phyloP scores from a whole-genome alignment of 2,888 invertebrate species.

The Entomobrya proxima region DNA sequence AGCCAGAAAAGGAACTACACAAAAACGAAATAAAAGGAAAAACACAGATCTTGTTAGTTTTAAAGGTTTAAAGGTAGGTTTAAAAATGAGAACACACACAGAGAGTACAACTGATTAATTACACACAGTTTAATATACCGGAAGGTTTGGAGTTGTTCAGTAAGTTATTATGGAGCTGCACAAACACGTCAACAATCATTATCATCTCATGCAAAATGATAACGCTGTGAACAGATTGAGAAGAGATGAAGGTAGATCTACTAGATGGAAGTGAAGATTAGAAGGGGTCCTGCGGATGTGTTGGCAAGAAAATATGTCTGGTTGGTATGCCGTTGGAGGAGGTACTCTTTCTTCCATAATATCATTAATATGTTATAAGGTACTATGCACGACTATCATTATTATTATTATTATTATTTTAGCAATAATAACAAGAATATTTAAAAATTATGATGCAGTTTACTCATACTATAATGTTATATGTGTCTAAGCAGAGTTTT shows the following conservation, averaged over 20 bases:
- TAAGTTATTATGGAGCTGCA: not conserved
- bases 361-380: not conserved
- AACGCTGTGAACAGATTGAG: not conserved
- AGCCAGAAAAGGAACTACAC: not conserved
- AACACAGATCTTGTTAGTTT: not conserved
- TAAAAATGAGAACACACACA: not conserved
- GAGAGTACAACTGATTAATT: no score
- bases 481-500: not conserved
- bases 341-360: not conserved
- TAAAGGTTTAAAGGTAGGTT: not conserved
- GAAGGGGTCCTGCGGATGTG: not conserved
- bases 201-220: not conserved
- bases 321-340: not conserved
- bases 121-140: no score
- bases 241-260: not conserved
- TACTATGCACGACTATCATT: not conserved
- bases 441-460: conserved; percentile 3
- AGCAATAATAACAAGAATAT: conserved; percentile 15
- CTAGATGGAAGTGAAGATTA: conserved; percentile 5
- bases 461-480: conserved; percentile 14
- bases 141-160: not conserved
- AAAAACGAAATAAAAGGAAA: not conserved
- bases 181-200: not conserved
- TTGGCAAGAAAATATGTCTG: conserved; percentile 2
- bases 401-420: not conserved